A percentile compares a stretch with the other conserved stretches of the same genome.
phyloP scores from a whole-genome alignment of 2,113 vertebrate genomes.

The Stigmatopora nigra region DNA sequence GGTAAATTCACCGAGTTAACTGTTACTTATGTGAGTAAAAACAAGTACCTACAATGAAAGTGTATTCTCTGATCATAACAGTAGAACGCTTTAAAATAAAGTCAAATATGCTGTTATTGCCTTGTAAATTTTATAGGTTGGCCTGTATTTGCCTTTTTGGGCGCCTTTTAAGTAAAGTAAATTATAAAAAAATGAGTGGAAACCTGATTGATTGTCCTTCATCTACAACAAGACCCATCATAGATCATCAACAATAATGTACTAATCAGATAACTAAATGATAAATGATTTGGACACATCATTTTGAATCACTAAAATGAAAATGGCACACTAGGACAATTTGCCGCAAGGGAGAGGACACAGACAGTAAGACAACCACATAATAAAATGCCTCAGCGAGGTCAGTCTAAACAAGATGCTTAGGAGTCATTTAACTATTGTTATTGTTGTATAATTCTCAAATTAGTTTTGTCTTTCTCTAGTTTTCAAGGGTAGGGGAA shows the following conservation, averaged over 20 bases:
- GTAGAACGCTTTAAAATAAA: too few relatives aligned
- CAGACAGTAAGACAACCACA: not conserved
- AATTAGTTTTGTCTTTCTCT: conserved; percentile 9
- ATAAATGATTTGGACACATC: not conserved
- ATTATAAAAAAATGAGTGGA: not conserved
- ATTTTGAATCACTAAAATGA: not conserved
- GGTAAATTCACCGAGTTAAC: too few relatives aligned
- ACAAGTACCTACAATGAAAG: too few relatives aligned
- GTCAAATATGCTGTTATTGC: too few relatives aligned
- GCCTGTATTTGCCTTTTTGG: conserved; percentile 9
- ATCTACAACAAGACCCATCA: too few relatives aligned
- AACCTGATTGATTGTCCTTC: not conserved
- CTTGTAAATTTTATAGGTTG: conserved; percentile 23
- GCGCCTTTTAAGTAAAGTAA: not conserved
- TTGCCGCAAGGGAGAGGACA: conserved; percentile 27
- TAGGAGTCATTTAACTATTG: conserved; percentile 20
- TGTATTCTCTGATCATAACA: too few relatives aligned
- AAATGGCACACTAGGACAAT: conserved; percentile 54
- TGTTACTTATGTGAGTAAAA: too few relatives aligned
- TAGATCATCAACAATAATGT: not conserved
- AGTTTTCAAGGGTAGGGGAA: conserved; percentile 20
- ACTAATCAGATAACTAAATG: not conserved
- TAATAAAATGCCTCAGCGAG: conserved; percentile 37
- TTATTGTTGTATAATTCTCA: conserved; percentile 13
- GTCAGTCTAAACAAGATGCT: conserved; percentile 38